A percentile compares a stretch with the other conserved stretches of the same genome.
Conservation (phyloP, 2,888 invertebrate species). For the Andrena minutula region DNA sequence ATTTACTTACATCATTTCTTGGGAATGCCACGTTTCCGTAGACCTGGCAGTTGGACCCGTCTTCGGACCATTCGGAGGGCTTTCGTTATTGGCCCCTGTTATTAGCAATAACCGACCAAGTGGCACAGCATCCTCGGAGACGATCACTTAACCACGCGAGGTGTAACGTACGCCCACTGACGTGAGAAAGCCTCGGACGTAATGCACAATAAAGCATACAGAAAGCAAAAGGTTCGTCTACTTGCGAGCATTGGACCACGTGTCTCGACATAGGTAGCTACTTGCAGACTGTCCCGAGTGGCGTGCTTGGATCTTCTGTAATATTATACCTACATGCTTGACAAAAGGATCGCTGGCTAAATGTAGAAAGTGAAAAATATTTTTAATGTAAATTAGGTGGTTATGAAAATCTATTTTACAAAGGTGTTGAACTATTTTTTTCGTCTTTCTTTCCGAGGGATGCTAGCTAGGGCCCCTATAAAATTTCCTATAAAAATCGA, state of each 20-base stretch:
- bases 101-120: neutral
- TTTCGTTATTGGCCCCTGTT: no score
- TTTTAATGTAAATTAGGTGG: no score
- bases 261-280: neutral
- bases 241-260: conserved; percentile 7
- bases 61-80: no score
- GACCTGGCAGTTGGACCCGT: neutral
- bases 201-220: neutral
- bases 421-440: no score
- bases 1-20: neutral
- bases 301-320: neutral
- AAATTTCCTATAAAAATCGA: no score
- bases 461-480: no score
- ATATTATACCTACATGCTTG: neutral
- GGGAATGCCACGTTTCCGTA: neutral
- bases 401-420: no score
- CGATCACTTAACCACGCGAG: neutral
- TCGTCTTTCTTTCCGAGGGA: no score
- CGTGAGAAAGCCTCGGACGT: conserved; percentile 8
- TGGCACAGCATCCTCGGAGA: neutral
- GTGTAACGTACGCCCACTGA: conserved; percentile 41
- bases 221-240: neutral
- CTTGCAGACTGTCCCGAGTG: neutral
- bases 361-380: conserved; percentile 26
- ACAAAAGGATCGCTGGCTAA: conserved; percentile 1